A percentile compares a stretch with the other conserved stretches of the same genome.
Evolutionary conservation across 2,888 invertebrate genomes (phyloP).

Genomic region (Trissonchulus sp.): DNA sequence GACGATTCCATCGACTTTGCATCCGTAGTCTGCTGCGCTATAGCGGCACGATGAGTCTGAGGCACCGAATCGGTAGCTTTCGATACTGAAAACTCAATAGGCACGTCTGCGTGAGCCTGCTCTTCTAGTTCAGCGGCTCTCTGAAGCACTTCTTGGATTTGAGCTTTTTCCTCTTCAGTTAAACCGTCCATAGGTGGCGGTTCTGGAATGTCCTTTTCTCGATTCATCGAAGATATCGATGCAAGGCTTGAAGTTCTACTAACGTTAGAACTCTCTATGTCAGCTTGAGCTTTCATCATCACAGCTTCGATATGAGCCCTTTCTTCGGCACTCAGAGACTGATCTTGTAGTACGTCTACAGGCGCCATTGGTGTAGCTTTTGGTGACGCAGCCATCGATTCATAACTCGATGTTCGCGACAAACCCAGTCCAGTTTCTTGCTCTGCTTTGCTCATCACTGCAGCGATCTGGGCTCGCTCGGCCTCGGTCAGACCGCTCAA

Average conservation of each 20-base stretch:
- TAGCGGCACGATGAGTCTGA: no score
- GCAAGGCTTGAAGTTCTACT: not conserved
- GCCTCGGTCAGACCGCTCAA: constrained; percentile 52
- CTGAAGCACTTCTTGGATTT: constrained; percentile 63
- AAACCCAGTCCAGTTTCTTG: constrained; percentile 30
- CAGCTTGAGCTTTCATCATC: not conserved
- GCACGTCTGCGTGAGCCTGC: no score
- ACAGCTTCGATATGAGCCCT: constrained; percentile 3
- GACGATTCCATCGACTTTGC: not conserved
- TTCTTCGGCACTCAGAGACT: constrained; percentile 6
- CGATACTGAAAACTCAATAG: not conserved
- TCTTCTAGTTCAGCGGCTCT: constrained; percentile 57
- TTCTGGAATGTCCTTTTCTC: no score
- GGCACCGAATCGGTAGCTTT: not conserved
- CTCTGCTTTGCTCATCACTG: constrained; percentile 52
- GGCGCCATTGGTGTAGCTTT: constrained; percentile 17
- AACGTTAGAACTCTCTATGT: not conserved
- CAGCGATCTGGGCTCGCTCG: constrained; percentile 52
- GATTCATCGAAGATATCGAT: not conserved
- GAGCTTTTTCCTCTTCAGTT: constrained; percentile 61
- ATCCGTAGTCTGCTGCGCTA: not conserved
- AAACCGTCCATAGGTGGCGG: constrained; percentile 46
- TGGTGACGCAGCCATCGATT: not conserved
- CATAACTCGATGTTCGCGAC: not conserved
- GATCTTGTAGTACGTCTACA: not conserved